Evolutionary conservation across 2,113 vertebrate species (phyloP).

Genomic region (Saccopteryx leptura): DNA sequence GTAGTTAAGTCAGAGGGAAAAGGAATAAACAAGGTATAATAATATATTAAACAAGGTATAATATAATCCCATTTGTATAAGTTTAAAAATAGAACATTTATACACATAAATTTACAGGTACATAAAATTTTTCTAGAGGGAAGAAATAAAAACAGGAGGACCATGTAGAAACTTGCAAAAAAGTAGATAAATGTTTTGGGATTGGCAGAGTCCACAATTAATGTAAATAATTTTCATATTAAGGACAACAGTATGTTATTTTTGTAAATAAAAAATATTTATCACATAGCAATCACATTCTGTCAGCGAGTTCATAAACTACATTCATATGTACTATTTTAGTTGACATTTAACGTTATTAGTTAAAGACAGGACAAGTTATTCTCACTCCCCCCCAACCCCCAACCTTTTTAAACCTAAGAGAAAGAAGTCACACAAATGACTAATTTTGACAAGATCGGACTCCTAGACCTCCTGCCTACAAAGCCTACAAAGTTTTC

Average conservation of each 20-base stretch:
- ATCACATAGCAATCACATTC: conserved; percentile 38
- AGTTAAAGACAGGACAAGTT: not conserved
- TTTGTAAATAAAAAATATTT: conserved; percentile 27
- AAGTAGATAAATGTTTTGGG: not conserved
- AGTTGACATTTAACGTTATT: conserved; percentile 19
- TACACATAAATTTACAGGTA: not conserved
- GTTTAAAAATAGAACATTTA: not conserved
- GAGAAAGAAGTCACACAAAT: not conserved
- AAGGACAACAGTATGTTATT: not conserved
- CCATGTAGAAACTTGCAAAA: not conserved
- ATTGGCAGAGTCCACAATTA: not conserved
- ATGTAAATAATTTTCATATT: not conserved
- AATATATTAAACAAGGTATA: not conserved
- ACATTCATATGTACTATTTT: not conserved
- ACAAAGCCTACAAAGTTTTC: not conserved
- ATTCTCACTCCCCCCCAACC: not conserved
- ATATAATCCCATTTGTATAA: not conserved
- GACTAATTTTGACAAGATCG: not conserved
- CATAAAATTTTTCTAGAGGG: not conserved
- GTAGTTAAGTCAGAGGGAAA: not conserved
- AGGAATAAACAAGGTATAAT: not conserved
- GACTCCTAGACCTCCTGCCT: not conserved
- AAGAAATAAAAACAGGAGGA: conserved; percentile 43
- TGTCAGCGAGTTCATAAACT: not conserved
- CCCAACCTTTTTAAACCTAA: conserved; percentile 17